Conservation (phyloP, 2,113 vertebrate species). For the Saccopteryx bilineata region DNA sequence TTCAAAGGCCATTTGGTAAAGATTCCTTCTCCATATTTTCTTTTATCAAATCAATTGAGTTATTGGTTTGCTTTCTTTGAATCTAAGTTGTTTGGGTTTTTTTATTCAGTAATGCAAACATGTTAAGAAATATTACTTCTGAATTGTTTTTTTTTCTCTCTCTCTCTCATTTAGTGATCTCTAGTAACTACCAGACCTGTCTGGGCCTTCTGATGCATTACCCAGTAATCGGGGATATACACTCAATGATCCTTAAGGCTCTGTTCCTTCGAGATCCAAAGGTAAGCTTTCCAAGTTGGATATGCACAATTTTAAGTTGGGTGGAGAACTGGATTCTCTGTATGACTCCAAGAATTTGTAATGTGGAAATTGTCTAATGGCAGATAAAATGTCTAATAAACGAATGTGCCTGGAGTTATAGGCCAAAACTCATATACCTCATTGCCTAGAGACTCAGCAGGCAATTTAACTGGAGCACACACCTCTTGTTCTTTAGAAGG, state of each 20-base stretch:
- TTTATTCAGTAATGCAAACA: background rate
- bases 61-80: constrained; percentile 47
- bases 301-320: background rate
- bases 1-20: background rate
- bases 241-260: constrained; percentile 96
- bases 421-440: constrained; percentile 33
- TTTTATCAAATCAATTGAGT: background rate
- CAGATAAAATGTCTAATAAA: background rate
- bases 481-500: background rate
- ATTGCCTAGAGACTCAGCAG: background rate
- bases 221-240: constrained; percentile 95
- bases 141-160: constrained; percentile 42
- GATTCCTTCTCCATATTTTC: background rate
- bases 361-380: background rate
- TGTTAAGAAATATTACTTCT: constrained; percentile 52
- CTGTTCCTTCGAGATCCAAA: constrained; percentile 99
- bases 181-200: constrained; percentile 99
- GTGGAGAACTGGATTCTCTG: constrained; percentile 41
- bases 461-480: background rate
- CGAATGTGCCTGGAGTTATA: constrained; percentile 50
- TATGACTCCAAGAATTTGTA: constrained; percentile 42
- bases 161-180: constrained; percentile 92
- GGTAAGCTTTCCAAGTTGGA: constrained; percentile 87
- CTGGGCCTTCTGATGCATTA: constrained; percentile 99
- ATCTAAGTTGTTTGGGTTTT: constrained; percentile 31